Evolutionary conservation across 2,113 vertebrate species (phyloP), one percentile per base, ranked within the genome.

Genomic region (Bucco capensis): DNA sequence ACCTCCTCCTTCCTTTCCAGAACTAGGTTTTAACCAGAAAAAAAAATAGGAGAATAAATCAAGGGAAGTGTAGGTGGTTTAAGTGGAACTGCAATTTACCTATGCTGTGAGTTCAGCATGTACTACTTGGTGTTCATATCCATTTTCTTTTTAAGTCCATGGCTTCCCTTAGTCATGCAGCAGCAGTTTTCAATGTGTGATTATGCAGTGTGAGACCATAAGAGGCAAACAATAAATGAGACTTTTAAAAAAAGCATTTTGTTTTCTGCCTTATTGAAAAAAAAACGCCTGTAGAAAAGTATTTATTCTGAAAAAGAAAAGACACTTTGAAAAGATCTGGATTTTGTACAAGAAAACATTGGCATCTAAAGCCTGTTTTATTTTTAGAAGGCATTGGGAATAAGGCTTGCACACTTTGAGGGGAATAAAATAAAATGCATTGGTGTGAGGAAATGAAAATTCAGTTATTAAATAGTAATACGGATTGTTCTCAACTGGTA

Each of bases 191-290:
- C 60, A 57, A 3, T 85, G 69, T 92, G 46, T 86, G 66, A 42
- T 80, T 51, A 80, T 38, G 38, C 86, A 61, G 86, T 75, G 80
- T 86, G 91, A 93, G 88, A 92, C 69, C 53, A 46, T n/a, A 86
- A 66, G 58, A 95, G 90, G 88, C 88, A 50, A 95, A 94, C 80
- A 96, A 95, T 96, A 96, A 96, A 96, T 76, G 37, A 94, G 76
- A 92, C 86, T 93, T 96, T 57, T 54, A 80, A 95, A 94, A 89
- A 24, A 86, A 69, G 4, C 12, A 21, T 54, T 92, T n/a, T 88
- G 88, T 78, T 86, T 58, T 90, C n/a, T 92, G 73, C 78, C 37
- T 96, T 95, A 69, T 38, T 95, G 61, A 71, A n/a, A n/a, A n/a
- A n/a, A n/a, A n/a, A 86, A 44, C 9, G 8, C 6, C 27, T 46